Evolutionary conservation across 2,113 vertebrate genomes (phyloP).

Genomic region (Agelaius phoeniceus): DNA sequence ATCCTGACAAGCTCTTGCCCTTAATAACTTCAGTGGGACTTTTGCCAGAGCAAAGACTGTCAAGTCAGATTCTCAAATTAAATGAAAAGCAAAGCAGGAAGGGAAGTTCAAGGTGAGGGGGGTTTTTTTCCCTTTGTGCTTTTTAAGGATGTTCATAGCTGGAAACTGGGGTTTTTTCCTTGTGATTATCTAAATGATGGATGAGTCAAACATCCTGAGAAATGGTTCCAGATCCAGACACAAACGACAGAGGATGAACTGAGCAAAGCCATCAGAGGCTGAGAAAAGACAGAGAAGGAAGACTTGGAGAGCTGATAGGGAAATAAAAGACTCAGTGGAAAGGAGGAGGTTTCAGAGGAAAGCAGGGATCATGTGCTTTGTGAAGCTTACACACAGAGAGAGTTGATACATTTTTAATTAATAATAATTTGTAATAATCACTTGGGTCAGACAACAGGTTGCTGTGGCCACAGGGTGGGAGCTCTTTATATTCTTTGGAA

Average conservation of each 20-base stretch:
- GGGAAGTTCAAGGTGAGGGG: conserved; percentile 54
- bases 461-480: not conserved
- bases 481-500: not conserved
- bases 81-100: conserved; percentile 50
- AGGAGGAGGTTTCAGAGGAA: not conserved
- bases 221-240: conserved; percentile 16
- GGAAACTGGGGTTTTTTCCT: not conserved
- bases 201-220: conserved; percentile 38
- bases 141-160: conserved; percentile 37
- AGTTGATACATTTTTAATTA: not conserved
- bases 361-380: not conserved
- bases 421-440: not conserved
- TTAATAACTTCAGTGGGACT: conserved; percentile 67
- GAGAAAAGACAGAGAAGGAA: not conserved
- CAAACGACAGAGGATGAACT: conserved; percentile 47
- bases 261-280: conserved; percentile 16
- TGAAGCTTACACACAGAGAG: not conserved
- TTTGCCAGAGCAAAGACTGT: conserved; percentile 62
- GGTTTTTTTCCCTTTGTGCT: not conserved
- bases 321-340: not conserved
- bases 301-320: not conserved
- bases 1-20: conserved; percentile 66
- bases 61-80: conserved; percentile 43
- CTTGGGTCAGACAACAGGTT: not conserved
- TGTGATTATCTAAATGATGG: conserved; percentile 54